These are phyloP conservation scores for Lepidurus packardi DNA, from an alignment of 1,140 invertebrate species.

Conservation along the genomic window DNA sequence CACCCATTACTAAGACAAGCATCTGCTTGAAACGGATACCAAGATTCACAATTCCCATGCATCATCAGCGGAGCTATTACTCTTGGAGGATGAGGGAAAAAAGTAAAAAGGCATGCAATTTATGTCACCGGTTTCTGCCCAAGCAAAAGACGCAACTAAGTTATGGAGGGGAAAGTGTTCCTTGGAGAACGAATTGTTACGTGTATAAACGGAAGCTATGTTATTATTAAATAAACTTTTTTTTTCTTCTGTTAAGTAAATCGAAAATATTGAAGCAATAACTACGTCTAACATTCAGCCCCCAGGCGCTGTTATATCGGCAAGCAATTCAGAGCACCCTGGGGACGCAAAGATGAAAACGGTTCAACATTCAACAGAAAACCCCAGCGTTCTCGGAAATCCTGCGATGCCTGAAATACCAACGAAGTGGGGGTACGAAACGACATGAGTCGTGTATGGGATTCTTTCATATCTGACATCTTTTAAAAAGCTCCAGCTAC, in stretches of 20 bases:
- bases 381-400: background rate
- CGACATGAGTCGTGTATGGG: background rate
- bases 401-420: background rate
- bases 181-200: background rate
- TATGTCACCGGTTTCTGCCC: background rate
- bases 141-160: background rate
- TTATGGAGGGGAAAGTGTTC: background rate
- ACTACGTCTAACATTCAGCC: background rate
- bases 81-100: background rate
- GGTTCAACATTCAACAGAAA: constrained; percentile 8
- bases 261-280: background rate
- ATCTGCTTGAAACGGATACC: background rate
- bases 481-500: background rate
- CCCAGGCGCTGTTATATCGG: background rate
- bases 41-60: background rate
- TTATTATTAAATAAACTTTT: constrained; percentile 1
- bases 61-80: background rate
- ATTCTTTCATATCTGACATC: background rate
- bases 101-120: background rate
- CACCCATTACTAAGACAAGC: background rate
- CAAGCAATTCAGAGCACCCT: constrained; percentile 5
- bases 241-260: constrained; percentile 10
- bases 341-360: background rate
- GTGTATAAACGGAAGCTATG: constrained; percentile 1
- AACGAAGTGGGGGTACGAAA: background rate